Evolutionary conservation across 2,888 invertebrate genomes (phyloP), one percentile per base, ranked within the genome.

Genomic region (Dicranocentrus wangi): DNA sequence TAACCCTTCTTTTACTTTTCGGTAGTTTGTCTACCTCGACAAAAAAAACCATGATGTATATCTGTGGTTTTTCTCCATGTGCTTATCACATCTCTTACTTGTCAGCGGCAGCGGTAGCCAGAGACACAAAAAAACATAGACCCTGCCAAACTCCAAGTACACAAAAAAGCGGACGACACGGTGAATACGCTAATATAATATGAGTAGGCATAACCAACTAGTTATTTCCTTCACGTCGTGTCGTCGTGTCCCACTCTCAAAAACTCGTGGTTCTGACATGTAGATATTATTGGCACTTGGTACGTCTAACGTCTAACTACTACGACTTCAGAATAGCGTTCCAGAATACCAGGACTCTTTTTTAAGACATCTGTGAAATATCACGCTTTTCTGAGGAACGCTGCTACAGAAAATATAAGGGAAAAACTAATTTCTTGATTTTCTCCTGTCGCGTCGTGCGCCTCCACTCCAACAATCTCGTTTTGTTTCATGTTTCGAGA

Each of bases 361-460:
- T n/a, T 55, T n/a, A 55, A 21, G 55, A 15, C 61, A 61, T 61
- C 61, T 61, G 61, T 61, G 32, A 61, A 61, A 61, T 61, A 61
- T 61, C 61, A 61, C 61, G 61, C 28, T 27, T 61, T 61, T 61
- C 61, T 61, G n/a, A n/a, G n/a, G n/a, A n/a, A n/a, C n/a, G n/a
- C n/a, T n/a, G n/a, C n/a, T n/a, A n/a, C 8, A 7, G 32, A 61
- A 2, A 28, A 17, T n/a, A 15, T 23, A 17, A n/a, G n/a, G n/a
- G n/a, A n/a, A 28, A 61, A 61, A 61, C 8, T 28, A 28, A 28
- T 61, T 5, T 17, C 28, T 61, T 32, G 28, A 28, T 61, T 61
- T 61, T 61, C 32, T 32, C 61, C 13, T 61, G n/a, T 32, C 17
- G 28, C 32, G 23, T 21, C 25, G n/a, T 15, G 25, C 58, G 7